phyloP scores from a whole-genome alignment of 2,797 vertebrate species.

The Helicolenus hilgendorfi region DNA sequence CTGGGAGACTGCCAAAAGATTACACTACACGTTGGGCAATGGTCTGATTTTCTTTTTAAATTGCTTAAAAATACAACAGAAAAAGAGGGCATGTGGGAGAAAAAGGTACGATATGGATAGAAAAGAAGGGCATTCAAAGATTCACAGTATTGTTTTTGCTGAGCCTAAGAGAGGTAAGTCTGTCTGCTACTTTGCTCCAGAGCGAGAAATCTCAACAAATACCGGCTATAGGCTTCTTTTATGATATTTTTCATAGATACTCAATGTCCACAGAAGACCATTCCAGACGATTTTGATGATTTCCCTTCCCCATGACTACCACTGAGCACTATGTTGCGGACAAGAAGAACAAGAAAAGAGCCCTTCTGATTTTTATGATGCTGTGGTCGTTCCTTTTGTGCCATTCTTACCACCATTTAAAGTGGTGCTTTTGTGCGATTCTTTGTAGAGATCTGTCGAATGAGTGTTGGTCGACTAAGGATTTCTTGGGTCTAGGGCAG shows the following conservation, averaged over 20 bases:
- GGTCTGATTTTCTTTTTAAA: conserved; percentile 70
- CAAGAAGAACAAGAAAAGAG: background rate
- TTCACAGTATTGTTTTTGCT: background rate
- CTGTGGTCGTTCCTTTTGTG: background rate
- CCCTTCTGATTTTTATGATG: background rate
- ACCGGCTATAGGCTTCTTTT: background rate
- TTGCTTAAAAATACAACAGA: conserved; percentile 48
- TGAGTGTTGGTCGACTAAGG: too few relatives aligned
- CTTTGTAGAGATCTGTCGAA: too few relatives aligned
- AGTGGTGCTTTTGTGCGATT: too few relatives aligned
- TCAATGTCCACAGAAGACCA: background rate
- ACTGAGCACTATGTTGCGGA: background rate
- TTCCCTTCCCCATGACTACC: background rate
- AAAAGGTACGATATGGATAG: conserved; percentile 17
- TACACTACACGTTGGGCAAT: conserved; percentile 69
- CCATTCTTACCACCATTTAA: background rate
- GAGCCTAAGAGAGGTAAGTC: background rate
- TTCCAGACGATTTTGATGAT: background rate
- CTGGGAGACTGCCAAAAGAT: conserved; percentile 85
- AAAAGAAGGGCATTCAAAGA: conserved; percentile 41
- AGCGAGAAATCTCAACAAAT: background rate
- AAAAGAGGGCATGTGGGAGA: conserved; percentile 9
- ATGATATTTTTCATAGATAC: background rate
- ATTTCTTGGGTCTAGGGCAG: too few relatives aligned
- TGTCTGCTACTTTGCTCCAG: background rate